Percentiles rank a stretch among this genome's conserved stretches.
phyloP scores from a whole-genome alignment of 2,113 vertebrate species.

The Eclectus roratus region DNA sequence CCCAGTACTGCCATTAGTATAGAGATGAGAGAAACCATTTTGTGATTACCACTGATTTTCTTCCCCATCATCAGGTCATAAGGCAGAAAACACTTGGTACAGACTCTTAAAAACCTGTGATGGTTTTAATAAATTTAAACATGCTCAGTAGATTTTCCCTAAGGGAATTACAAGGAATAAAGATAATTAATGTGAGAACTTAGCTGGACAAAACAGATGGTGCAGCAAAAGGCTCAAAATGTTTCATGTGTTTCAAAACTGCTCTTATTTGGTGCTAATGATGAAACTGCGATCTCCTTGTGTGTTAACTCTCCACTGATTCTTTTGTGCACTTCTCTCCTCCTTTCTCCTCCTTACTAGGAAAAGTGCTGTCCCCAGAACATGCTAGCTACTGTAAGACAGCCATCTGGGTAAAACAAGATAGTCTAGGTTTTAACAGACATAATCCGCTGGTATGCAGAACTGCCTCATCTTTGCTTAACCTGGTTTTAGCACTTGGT shows the following conservation, averaged over 20 bases:
- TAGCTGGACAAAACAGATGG: constrained; percentile 57
- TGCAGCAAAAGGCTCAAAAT: background rate
- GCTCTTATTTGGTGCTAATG: constrained; percentile 33
- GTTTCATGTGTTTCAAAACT: constrained; percentile 31
- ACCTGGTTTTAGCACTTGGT: background rate
- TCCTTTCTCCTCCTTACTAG: background rate
- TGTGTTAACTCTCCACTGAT: background rate
- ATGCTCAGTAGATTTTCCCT: background rate
- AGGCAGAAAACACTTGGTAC: background rate
- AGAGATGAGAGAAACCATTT: background rate
- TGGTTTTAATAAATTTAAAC: constrained; percentile 30
- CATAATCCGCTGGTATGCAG: background rate
- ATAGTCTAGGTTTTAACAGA: background rate
- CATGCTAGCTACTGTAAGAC: background rate
- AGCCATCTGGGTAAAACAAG: background rate
- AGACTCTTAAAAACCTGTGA: background rate
- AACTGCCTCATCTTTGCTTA: background rate
- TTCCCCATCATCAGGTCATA: background rate
- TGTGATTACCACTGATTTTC: background rate
- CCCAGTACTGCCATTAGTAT: fast-evolving
- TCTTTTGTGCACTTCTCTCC: background rate
- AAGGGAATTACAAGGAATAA: constrained; percentile 27
- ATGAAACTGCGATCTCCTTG: background rate
- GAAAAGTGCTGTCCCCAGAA: background rate
- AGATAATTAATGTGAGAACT: constrained; percentile 48